These are phyloP conservation scores for Lepidurus couesii DNA, from an alignment of 1,140 invertebrate species.

Conservation along the genomic window DNA sequence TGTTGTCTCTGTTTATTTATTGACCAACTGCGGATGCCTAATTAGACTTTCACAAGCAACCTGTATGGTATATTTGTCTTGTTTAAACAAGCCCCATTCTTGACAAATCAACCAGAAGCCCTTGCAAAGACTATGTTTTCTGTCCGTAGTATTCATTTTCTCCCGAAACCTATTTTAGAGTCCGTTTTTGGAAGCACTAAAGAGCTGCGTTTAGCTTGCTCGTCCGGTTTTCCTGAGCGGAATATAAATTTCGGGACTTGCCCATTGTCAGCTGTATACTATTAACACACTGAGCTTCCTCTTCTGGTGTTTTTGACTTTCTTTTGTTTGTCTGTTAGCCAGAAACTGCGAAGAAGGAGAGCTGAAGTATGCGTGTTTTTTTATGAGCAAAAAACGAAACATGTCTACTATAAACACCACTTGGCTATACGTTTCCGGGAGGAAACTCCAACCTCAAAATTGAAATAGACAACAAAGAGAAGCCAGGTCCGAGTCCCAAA, in stretches of 20 bases:
- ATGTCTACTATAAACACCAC: too few relatives aligned
- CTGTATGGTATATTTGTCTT: not conserved
- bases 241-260: not conserved
- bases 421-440: too few relatives aligned
- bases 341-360: not conserved
- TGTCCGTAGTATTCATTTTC: not conserved
- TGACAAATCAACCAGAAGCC: not conserved
- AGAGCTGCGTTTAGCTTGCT: not conserved
- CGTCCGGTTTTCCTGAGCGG: not conserved
- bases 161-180: not conserved
- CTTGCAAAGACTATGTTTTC: not conserved
- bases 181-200: conserved; percentile 13
- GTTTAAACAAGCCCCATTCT: not conserved
- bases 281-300: not conserved
- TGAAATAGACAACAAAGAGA: too few relatives aligned
- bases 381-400: too few relatives aligned
- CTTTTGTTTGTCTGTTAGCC: not conserved
- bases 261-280: not conserved
- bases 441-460: too few relatives aligned
- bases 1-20: not conserved
- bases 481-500: too few relatives aligned
- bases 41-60: not conserved
- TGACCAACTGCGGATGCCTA: not conserved
- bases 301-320: not conserved
- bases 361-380: too few relatives aligned